A percentile compares a stretch with the other conserved stretches of the same genome.
phyloP scores from a whole-genome alignment of 2,113 vertebrate species.

The Poecilia latipinna region DNA sequence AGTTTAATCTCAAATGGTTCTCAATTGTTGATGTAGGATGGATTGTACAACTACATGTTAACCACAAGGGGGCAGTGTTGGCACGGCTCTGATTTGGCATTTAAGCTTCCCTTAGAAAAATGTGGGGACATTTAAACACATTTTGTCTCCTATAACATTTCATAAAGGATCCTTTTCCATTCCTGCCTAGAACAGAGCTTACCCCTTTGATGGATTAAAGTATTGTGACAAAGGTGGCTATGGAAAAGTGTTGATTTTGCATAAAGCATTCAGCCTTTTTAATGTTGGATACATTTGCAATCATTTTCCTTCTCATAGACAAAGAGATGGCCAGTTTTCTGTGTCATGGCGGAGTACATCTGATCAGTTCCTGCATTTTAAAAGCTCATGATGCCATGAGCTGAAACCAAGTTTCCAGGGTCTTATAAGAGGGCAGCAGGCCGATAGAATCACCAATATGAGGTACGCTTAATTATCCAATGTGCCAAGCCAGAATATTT shows the following conservation, averaged over 20 bases:
- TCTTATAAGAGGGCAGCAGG: background rate
- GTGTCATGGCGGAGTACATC: background rate
- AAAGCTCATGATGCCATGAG: background rate
- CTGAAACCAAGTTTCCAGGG: background rate
- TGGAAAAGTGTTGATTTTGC: background rate
- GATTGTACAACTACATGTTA: slow-evolving; percentile 17
- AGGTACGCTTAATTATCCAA: too few relatives aligned
- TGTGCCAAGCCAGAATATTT: background rate
- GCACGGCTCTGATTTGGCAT: slow-evolving; percentile 14
- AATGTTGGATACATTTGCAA: background rate
- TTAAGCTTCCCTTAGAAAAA: background rate
- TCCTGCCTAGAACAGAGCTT: background rate
- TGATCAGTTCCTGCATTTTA: background rate
- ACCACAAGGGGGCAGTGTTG: slow-evolving; percentile 67
- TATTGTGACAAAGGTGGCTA: background rate
- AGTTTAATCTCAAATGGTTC: too few relatives aligned
- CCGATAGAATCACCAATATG: too few relatives aligned
- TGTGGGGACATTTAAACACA: background rate
- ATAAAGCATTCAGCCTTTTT: background rate
- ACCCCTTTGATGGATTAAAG: background rate
- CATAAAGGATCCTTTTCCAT: background rate
- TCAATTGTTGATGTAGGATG: background rate
- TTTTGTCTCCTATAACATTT: background rate
- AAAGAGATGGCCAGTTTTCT: background rate
- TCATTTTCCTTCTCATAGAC: too few relatives aligned